A percentile compares a stretch with the other conserved stretches of the same genome.
Conservation (phyloP, 1,140 invertebrate genomes). For the Akabosia matsudoensis region DNA sequence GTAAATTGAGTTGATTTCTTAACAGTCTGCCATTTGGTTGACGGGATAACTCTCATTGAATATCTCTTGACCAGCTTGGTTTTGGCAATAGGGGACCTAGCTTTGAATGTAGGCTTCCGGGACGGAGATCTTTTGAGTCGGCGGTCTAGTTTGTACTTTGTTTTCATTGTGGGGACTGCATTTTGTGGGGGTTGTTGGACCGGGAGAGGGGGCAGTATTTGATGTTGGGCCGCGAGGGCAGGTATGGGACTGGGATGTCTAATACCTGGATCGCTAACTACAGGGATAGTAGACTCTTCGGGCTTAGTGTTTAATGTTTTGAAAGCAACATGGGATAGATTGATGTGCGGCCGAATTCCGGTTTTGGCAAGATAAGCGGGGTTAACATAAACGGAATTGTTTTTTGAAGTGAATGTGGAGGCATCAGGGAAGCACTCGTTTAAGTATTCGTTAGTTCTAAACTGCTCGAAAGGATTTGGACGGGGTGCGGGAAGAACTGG, state of each 20-base stretch:
- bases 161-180: background rate
- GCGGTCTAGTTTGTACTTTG: background rate
- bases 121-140: background rate
- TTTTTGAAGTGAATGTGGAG: background rate
- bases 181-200: background rate
- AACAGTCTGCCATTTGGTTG: background rate
- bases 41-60: background rate
- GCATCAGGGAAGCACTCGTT: background rate
- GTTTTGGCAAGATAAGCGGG: background rate
- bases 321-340: background rate
- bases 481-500: no score
- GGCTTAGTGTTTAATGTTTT: no score
- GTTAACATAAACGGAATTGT: background rate
- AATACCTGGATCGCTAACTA: no score
- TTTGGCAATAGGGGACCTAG: no score
- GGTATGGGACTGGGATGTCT: no score
- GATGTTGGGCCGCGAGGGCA: background rate
- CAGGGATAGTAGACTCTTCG: no score
- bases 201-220: background rate
- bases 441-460: background rate
- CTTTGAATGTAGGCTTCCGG: no score
- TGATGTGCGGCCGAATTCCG: background rate
- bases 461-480: conserved; percentile 2
- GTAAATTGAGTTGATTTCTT: background rate
- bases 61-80: background rate